Percentiles rank a stretch among this genome's conserved stretches.
Conservation (phyloP, 2,888 invertebrate genomes). For the Osedax frankpressi region DNA sequence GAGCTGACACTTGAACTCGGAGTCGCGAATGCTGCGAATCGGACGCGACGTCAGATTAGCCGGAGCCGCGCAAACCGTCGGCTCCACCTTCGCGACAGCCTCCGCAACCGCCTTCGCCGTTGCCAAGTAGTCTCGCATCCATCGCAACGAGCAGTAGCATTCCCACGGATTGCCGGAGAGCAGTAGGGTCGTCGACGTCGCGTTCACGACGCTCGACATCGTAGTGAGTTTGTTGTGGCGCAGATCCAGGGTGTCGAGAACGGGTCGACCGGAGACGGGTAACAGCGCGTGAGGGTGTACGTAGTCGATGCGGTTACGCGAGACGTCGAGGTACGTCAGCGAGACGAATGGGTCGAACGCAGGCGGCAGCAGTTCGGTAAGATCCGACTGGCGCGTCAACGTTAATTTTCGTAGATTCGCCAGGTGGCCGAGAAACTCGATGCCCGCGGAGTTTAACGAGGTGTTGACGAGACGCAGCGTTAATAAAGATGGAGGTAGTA, state of each 20-base stretch:
- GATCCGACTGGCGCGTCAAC: not conserved
- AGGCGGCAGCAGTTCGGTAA: not conserved
- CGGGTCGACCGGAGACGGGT: not conserved
- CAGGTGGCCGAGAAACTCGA: not conserved
- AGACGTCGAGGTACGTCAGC: not conserved
- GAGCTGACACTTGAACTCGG: not conserved
- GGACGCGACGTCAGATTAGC: not conserved
- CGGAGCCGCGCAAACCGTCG: not conserved
- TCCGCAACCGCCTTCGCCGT: too few relatives aligned
- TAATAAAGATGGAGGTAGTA: not conserved
- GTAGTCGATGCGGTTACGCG: not conserved
- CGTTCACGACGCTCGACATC: not conserved
- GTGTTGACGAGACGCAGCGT: not conserved
- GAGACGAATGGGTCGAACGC: not conserved
- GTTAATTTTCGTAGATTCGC: not conserved
- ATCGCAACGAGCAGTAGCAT: constrained; percentile 5
- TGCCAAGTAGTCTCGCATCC: too few relatives aligned
- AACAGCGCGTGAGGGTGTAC: not conserved
- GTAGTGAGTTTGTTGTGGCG: not conserved
- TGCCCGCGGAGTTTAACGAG: not conserved
- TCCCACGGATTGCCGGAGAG: constrained; percentile 9
- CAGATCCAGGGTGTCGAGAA: not conserved
- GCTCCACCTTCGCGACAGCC: too few relatives aligned
- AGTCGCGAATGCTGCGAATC: not conserved
- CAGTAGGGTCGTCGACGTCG: not conserved